phyloP scores from a whole-genome alignment of 2,797 vertebrate genomes.

The Chelonia mydas region DNA sequence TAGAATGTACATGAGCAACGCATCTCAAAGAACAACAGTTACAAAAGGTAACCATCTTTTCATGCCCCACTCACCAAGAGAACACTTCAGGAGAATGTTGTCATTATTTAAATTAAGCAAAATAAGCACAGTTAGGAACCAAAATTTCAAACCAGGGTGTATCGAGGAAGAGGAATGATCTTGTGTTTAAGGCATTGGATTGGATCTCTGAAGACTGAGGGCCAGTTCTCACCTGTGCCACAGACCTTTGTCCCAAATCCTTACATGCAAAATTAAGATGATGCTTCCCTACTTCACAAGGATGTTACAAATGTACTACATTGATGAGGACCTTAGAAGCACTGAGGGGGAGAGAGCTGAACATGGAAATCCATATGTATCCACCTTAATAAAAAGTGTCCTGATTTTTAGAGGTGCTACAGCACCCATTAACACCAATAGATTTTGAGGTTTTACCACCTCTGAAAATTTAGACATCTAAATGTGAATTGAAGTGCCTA shows the following conservation, averaged over 20 bases:
- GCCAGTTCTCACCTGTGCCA: background rate
- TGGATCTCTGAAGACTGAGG: background rate
- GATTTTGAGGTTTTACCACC: background rate
- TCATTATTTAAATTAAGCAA: no score
- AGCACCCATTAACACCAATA: background rate
- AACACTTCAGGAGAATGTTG: no score
- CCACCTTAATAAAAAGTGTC: background rate
- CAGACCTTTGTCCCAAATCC: background rate
- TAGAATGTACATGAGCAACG: no score
- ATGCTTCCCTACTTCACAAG: background rate
- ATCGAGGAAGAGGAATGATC: no score
- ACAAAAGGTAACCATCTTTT: no score
- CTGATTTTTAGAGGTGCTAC: constrained; percentile 1
- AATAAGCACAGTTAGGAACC: no score
- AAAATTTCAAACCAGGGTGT: no score
- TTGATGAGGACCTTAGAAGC: background rate
- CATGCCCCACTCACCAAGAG: no score
- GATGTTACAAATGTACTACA: background rate
- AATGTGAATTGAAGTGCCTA: background rate
- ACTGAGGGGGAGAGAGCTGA: background rate
- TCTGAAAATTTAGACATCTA: background rate
- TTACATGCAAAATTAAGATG: background rate
- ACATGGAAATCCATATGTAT: background rate
- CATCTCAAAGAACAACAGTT: no score
- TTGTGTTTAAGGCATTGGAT: no score